Conservation (phyloP, 2,888 invertebrate genomes). For the Heteropelma amictum region DNA sequence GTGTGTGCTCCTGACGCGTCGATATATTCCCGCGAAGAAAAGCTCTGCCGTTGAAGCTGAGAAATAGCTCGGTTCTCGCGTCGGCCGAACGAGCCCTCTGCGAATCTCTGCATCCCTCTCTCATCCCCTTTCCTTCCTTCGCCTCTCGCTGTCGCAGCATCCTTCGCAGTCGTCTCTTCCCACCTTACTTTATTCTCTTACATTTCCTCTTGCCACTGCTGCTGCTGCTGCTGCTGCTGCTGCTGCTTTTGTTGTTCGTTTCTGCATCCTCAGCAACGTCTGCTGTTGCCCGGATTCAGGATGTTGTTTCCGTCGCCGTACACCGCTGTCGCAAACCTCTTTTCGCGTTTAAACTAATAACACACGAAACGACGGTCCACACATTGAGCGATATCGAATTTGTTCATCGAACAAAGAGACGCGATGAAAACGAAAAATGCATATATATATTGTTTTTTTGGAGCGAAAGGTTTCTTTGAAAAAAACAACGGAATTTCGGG, state of each 20-base stretch:
- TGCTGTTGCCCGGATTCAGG: conserved; percentile 25
- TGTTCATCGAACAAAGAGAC: too few species aligned
- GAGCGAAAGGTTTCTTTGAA: too few species aligned
- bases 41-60: conserved; percentile 77
- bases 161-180: conserved; percentile 1
- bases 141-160: not conserved
- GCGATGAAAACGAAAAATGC: too few species aligned
- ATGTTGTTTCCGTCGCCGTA: not conserved
- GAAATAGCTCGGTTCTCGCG: conserved; percentile 72
- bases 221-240: too few species aligned
- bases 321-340: conserved; percentile 18
- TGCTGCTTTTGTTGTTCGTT: conserved; percentile 17
- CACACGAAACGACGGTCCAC: not conserved
- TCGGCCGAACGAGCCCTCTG: conserved; percentile 34
- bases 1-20: conserved; percentile 74
- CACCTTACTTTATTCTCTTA: conserved; percentile 6
- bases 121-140: conserved; percentile 23
- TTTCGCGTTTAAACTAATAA: not conserved
- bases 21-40: conserved; percentile 76
- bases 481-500: too few species aligned
- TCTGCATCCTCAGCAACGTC: conserved; percentile 34
- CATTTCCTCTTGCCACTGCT: too few species aligned
- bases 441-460: too few species aligned
- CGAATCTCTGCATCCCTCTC: conserved; percentile 53
- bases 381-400: too few species aligned